These are phyloP conservation scores for Oncorhynchus gorbuscha DNA, from an alignment of 2,113 vertebrate species.

Conservation along the genomic window DNA sequence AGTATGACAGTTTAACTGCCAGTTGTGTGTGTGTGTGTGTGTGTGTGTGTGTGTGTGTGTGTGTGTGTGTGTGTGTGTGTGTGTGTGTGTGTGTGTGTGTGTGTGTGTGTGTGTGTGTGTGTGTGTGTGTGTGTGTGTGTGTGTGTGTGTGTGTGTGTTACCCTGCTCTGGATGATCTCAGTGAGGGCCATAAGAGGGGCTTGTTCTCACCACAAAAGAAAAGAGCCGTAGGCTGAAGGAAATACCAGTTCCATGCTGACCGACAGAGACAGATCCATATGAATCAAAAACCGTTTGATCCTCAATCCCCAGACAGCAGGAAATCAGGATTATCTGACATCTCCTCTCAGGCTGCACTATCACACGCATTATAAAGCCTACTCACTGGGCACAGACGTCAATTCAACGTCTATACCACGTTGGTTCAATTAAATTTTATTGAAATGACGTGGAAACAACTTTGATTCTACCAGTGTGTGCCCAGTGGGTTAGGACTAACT, in stretches of 20 bases:
- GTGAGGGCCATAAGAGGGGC: not conserved
- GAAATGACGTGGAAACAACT: too few species aligned
- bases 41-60: not conserved
- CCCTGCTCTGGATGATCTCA: conserved; percentile 5
- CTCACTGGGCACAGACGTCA: too few species aligned
- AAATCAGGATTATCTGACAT: not conserved
- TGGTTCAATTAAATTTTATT: too few species aligned
- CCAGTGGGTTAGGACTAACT: too few species aligned
- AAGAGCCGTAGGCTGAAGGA: conserved; percentile 6
- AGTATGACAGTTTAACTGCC: too few species aligned
- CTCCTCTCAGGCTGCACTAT: too few species aligned
- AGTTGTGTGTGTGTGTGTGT: not conserved
- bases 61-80: not conserved
- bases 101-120: not conserved
- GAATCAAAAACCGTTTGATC: conserved; percentile 1
- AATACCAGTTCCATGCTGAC: conserved; percentile 2
- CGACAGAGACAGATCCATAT: not conserved
- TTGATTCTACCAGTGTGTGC: too few species aligned
- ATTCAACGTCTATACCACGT: too few species aligned
- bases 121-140: not conserved
- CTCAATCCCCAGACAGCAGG: not conserved
- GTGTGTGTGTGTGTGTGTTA: not conserved
- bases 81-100: not conserved
- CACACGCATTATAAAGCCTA: too few species aligned
- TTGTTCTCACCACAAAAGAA: conserved; percentile 5